Evolutionary conservation across 1,140 invertebrate genomes (phyloP), one percentile per base, ranked within the genome.

Genomic region (Arion vulgaris): DNA sequence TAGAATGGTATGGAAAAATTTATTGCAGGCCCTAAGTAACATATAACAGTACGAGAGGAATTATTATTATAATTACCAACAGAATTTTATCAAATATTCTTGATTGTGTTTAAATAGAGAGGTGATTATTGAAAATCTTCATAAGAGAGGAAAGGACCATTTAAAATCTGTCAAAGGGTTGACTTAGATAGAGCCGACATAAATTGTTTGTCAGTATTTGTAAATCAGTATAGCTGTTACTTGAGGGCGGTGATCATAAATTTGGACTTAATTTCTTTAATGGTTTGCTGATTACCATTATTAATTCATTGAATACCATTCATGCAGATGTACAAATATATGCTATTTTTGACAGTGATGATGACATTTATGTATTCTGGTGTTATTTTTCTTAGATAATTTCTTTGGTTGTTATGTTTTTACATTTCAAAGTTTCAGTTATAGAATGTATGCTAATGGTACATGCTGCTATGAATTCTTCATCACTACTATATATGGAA

Each of bases 291-390:
- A 32, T 66, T 28, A 32, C 28, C 62, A 66, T 66, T 28, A n/a
- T 34, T 66, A 5, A 66, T 66, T 66, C 62, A 66, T 66, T 23
- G 32, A 2, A 66, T 66, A 66, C 28, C 62, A 66, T 66, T n/a
- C 71, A 23, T 72, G 71, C 36, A 72, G 71, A 72, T 72, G 71
- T 38, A 72, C 71, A 72, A 72, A 72, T 72, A 72, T 72, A 72
- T 45, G 23, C 36, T 41, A 41, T 72, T 72, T 4, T 41, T 45
- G 39, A 72, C 49, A 69, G n/a, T 62, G 57, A 72, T 23, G 57
- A 72, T 23, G 69, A 73, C 57, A 41, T 36, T 81, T 57, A 23
- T 57, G 53, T 57, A 57, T 57, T 11, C 9, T 57, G 5, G 9
- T 57, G 9, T 57, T 4, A 57, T 57, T 57, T 57, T 57, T 57